Conservation (phyloP, 2,888 invertebrate genomes). For the Bellardia pandia region DNA sequence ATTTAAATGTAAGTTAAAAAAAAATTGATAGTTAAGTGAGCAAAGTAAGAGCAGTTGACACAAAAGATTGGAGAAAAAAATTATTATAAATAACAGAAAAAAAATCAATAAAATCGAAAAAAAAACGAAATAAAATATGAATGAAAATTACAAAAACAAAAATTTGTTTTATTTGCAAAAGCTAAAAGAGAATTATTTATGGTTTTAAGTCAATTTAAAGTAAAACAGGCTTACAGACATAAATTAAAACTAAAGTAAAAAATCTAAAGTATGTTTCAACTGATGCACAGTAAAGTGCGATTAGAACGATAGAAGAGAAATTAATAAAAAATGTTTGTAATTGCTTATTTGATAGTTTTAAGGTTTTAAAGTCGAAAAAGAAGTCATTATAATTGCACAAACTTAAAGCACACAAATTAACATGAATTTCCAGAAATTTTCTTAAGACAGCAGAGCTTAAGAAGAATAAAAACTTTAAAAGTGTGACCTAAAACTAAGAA, state of each 20-base stretch:
- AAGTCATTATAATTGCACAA: no score
- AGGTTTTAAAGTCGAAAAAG: no score
- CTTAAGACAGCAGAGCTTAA: no score
- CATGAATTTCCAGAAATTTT: no score
- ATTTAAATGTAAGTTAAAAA: constrained; percentile 63
- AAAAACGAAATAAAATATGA: constrained; percentile 64
- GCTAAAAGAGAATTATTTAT: neutral
- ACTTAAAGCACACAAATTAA: no score
- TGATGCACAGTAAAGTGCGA: no score
- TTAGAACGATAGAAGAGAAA: no score
- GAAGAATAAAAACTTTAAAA: no score
- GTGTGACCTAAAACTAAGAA: no score
- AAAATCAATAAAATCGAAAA: constrained; percentile 51
- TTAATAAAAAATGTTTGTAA: no score
- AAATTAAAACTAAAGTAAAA: neutral
- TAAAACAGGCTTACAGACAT: no score
- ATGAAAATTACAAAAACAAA: constrained; percentile 59
- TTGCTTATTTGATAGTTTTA: no score
- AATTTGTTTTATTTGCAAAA: constrained; percentile 30
- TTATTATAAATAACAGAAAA: constrained; percentile 70
- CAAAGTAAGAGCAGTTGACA: constrained; percentile 39
- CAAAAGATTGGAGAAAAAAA: constrained; percentile 62
- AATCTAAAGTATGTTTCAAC: neutral
- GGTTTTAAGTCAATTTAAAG: neutral
- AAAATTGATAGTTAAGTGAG: constrained; percentile 59